These are phyloP conservation scores for Cydia splendana DNA, from an alignment of 1,140 invertebrate genomes.

Conservation along the genomic window DNA sequence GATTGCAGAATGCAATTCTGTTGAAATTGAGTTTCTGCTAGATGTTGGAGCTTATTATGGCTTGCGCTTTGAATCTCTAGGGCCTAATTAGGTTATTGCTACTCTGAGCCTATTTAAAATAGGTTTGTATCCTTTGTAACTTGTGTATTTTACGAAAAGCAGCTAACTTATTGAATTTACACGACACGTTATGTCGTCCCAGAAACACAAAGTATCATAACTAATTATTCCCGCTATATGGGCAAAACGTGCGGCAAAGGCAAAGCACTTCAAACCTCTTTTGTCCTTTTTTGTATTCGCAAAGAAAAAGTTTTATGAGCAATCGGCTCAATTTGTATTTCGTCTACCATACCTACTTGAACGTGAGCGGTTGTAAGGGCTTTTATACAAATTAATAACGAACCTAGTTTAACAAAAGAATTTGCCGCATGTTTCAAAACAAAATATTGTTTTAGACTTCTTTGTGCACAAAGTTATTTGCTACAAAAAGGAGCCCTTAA, in stretches of 20 bases:
- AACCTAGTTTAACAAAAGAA: background rate
- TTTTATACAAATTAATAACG: background rate
- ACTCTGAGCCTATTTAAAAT: background rate
- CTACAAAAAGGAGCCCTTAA: background rate
- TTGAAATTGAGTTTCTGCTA: background rate
- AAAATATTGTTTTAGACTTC: background rate
- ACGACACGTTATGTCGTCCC: too few species aligned
- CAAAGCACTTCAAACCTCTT: too few species aligned
- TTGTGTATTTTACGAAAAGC: too few species aligned
- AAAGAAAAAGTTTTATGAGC: too few species aligned
- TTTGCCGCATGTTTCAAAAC: background rate
- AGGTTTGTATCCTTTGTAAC: too few species aligned
- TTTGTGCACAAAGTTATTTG: background rate
- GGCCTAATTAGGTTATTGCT: slow-evolving; percentile 2
- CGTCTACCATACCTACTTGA: background rate
- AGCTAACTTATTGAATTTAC: too few species aligned
- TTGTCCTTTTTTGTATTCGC: too few species aligned
- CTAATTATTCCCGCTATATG: too few species aligned
- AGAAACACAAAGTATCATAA: too few species aligned
- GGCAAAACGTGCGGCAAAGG: too few species aligned
- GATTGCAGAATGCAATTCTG: background rate
- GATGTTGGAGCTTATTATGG: background rate
- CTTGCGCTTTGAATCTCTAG: background rate
- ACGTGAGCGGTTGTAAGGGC: background rate
- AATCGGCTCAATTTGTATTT: too few species aligned